These are phyloP conservation scores for Hephaestus fuliginosus DNA, from an alignment of 2,797 vertebrate species.

Conservation along the genomic window DNA sequence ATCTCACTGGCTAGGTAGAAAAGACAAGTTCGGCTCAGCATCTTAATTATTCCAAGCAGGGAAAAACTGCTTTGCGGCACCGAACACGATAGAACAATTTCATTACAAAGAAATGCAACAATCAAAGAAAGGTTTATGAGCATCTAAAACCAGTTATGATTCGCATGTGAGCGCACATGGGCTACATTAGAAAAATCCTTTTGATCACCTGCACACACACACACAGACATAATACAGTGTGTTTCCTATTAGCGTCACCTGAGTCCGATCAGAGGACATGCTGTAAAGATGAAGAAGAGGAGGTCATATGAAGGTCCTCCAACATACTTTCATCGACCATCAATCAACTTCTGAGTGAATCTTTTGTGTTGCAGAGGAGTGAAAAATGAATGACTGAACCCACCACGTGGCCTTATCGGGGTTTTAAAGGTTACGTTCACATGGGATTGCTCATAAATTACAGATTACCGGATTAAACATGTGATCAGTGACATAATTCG, in stretches of 20 bases:
- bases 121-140: constrained; percentile 48
- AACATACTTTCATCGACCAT: constrained; percentile 59
- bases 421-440: constrained; percentile 49
- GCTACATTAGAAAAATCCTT: constrained; percentile 15
- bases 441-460: constrained; percentile 28
- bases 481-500: constrained; percentile 10
- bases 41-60: constrained; percentile 55
- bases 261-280: constrained; percentile 49
- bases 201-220: constrained; percentile 57
- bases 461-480: constrained; percentile 36
- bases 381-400: constrained; percentile 33
- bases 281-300: constrained; percentile 40
- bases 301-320: constrained; percentile 49
- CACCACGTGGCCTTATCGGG: constrained; percentile 15
- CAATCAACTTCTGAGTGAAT: constrained; percentile 42
- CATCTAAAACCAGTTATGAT: constrained; percentile 30
- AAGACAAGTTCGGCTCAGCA: constrained; percentile 15
- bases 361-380: constrained; percentile 11
- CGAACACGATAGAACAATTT: constrained; percentile 7
- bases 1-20: constrained; percentile 51
- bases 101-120: constrained; percentile 39
- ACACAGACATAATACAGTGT: constrained; percentile 25
- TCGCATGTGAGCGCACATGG: constrained; percentile 30
- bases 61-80: constrained; percentile 17
- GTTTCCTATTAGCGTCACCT: constrained; percentile 61